These are phyloP conservation scores for Cavia porcellus DNA, from an alignment of 2,113 vertebrate species.

Conservation along the genomic window DNA sequence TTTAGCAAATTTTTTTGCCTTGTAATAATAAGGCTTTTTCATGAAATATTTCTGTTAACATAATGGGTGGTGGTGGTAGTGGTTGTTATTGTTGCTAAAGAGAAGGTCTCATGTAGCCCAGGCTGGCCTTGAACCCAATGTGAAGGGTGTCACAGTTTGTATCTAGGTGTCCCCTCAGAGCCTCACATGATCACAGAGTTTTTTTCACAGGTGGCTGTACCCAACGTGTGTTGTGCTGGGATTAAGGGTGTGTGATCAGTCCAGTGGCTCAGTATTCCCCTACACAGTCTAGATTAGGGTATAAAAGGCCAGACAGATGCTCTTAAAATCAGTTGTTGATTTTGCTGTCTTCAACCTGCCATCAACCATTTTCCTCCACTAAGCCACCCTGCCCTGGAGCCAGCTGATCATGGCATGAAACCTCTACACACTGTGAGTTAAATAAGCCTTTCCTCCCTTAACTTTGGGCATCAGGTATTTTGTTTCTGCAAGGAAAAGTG, in stretches of 20 bases:
- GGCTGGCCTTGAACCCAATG: neutral
- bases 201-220: neutral
- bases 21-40: neutral
- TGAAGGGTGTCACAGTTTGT: neutral
- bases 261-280: neutral
- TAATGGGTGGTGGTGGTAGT: neutral
- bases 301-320: neutral
- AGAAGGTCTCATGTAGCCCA: neutral
- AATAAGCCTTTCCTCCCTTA: neutral
- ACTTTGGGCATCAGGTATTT: neutral
- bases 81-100: neutral
- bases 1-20: neutral
- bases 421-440: neutral
- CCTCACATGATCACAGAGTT: neutral
- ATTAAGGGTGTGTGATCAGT: neutral
- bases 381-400: neutral
- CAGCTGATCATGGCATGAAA: neutral
- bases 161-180: neutral
- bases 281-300: neutral
- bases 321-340: neutral
- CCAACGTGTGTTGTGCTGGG: too few species aligned
- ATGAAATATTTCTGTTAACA: neutral
- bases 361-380: neutral
- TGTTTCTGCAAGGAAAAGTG: neutral
- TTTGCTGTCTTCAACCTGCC: neutral